Percentiles rank a stretch among this genome's conserved stretches.
Evolutionary conservation across 2,888 invertebrate genomes (phyloP).

Genomic region (Galerucella calmariensis): DNA sequence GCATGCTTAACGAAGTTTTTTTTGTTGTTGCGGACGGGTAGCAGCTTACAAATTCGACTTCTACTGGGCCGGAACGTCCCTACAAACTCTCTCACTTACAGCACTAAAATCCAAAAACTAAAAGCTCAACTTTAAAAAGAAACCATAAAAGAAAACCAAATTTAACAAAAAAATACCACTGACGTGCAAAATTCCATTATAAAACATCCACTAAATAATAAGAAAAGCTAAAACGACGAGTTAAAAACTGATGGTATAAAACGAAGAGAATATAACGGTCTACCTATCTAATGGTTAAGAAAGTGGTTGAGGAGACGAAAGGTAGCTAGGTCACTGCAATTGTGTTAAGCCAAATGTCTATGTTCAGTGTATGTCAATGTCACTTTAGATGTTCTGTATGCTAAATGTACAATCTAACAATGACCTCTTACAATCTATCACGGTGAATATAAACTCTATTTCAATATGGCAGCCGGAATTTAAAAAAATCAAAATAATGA

Average conservation of each 20-base stretch:
- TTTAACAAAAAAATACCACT: slow-evolving; percentile 3
- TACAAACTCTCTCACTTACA: slow-evolving; percentile 64
- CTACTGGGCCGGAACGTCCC: slow-evolving; percentile 64
- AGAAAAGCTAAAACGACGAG: slow-evolving; percentile 25
- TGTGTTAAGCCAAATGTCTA: slow-evolving; percentile 51
- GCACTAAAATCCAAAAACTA: slow-evolving; percentile 55
- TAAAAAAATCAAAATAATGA: neutral
- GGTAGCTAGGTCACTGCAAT: slow-evolving; percentile 59
- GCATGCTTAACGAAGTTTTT: slow-evolving; percentile 51
- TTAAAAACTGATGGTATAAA: slow-evolving; percentile 27
- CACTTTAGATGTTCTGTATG: slow-evolving; percentile 55
- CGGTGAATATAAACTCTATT: neutral
- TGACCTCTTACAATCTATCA: neutral
- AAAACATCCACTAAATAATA: slow-evolving; percentile 36
- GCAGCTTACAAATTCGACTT: slow-evolving; percentile 64
- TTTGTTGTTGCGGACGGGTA: slow-evolving; percentile 58
- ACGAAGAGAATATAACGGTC: slow-evolving; percentile 26
- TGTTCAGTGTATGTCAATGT: slow-evolving; percentile 50
- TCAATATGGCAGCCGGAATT: neutral
- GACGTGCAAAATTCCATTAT: slow-evolving; percentile 24
- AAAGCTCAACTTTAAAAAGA: slow-evolving; percentile 21
- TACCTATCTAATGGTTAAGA: slow-evolving; percentile 20
- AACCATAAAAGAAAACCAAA: slow-evolving; percentile 18
- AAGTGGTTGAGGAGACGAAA: slow-evolving; percentile 48
- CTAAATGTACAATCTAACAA: slow-evolving; percentile 33